These are phyloP conservation scores for Dryadula phaetusa DNA, from an alignment of 2,888 invertebrate species.

Conservation along the genomic window DNA sequence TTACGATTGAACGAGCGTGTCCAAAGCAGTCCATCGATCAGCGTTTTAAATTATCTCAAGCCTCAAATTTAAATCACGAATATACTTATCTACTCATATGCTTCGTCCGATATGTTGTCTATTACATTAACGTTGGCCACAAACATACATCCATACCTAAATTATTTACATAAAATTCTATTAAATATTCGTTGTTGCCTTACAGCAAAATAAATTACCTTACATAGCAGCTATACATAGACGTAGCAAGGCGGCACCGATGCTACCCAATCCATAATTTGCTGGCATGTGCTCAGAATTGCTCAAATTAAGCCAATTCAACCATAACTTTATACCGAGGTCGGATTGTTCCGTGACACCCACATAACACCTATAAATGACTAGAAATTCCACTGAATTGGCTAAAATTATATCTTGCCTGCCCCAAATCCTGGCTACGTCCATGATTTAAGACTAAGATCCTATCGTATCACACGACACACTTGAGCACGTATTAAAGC, in stretches of 20 bases:
- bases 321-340: not conserved
- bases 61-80: conserved; percentile 38
- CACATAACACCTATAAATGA: not conserved
- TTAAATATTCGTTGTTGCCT: conserved; percentile 47
- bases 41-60: conserved; percentile 32
- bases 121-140: conserved; percentile 35
- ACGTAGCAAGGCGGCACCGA: conserved; percentile 20
- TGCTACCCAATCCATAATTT: conserved; percentile 15
- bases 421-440: conserved; percentile 13
- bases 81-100: conserved; percentile 39
- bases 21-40: not conserved
- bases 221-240: conserved; percentile 24
- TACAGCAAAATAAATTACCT: conserved; percentile 31
- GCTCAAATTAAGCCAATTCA: conserved; percentile 15
- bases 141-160: conserved; percentile 19
- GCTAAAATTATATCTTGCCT: not conserved
- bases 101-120: conserved; percentile 37
- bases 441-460: not conserved
- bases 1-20: too few relatives aligned
- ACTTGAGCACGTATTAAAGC: conserved; percentile 36
- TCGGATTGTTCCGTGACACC: not conserved
- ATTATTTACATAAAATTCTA: conserved; percentile 37
- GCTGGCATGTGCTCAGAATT: conserved; percentile 16
- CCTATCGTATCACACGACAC: conserved; percentile 21
- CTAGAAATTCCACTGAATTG: conserved; percentile 13